These are phyloP conservation scores for Penaeus indicus DNA, from an alignment of 1,140 invertebrate genomes.

Conservation along the genomic window DNA sequence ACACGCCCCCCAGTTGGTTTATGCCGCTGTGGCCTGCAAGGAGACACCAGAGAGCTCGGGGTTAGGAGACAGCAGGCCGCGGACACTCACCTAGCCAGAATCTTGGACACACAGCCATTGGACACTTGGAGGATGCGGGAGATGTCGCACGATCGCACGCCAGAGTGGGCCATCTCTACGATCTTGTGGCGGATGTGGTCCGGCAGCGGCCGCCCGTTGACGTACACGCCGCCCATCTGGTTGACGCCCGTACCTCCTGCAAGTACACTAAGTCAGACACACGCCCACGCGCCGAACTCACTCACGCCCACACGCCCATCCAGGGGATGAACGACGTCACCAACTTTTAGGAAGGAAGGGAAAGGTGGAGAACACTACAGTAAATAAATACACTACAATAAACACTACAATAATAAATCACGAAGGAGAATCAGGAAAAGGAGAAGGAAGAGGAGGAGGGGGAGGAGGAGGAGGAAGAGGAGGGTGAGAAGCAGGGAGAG, in stretches of 20 bases:
- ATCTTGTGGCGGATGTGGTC: conserved; percentile 63
- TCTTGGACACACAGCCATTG: conserved; percentile 63
- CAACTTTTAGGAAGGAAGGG: conserved; percentile 4
- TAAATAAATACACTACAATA: too few species aligned
- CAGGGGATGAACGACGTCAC: conserved; percentile 10
- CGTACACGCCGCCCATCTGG: conserved; percentile 61
- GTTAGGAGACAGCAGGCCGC: conserved; percentile 44
- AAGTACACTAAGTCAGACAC: conserved; percentile 50
- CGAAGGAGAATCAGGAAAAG: too few species aligned
- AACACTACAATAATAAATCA: too few species aligned
- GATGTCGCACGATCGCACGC: conserved; percentile 58
- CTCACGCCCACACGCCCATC: conserved; percentile 19
- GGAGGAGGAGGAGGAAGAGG: too few species aligned
- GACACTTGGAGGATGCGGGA: conserved; percentile 60
- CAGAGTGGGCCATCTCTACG: conserved; percentile 61
- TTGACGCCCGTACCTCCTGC: conserved; percentile 63
- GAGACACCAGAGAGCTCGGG: conserved; percentile 53
- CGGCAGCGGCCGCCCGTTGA: conserved; percentile 57
- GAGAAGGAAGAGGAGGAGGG: too few species aligned
- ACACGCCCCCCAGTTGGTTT: conserved; percentile 77
- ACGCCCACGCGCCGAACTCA: conserved; percentile 31
- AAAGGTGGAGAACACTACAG: too few species aligned
- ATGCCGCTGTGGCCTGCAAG: conserved; percentile 73
- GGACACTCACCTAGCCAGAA: conserved; percentile 61
- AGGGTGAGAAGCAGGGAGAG: too few species aligned